Evolutionary conservation across 2,797 vertebrate genomes (phyloP), one percentile per base, ranked within the genome.

Genomic region (Lycodopsis pacificus): DNA sequence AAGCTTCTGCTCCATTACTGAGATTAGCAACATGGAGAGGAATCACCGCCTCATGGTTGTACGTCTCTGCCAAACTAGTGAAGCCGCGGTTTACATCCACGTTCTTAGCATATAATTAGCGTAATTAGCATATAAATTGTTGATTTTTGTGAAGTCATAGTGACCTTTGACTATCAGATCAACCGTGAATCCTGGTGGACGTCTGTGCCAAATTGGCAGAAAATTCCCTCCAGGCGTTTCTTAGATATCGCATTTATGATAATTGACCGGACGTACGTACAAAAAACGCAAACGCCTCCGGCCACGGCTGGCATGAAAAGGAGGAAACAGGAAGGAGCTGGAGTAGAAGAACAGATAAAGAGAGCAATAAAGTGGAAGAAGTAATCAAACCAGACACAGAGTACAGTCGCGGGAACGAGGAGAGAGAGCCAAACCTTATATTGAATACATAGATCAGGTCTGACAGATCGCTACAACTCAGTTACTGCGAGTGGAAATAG

Each of bases 391-490:
- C 42, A 74, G 80, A 83, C 72, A 86, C 54, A 83, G 76, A 85
- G 71, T 38, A 79, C 74, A 85, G 61, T 25, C 36, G 56, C 77
- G 11, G 40, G 44, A 77, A 77, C 65, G 63, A 15, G 19, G 44
- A 66, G 69, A 71, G 53, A 77, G 76, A 79, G 82, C 72, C 77
- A 80, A 76, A 68, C 42, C 53, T 65, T 80, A 86, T 86, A 92
- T 90, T 91, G 82, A 85, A 88, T 64, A 78, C 87, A 90, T 93
- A 92, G 80, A 93, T 93, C 88, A 91, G 83, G 49, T 20, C 82
- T 83, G 93, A 89, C 91, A 91, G 88, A 84, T 88, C 93, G 82
- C 86, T 77, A 71, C 94, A 92, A 92, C 77, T 93, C 82, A 88
- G 67, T 87, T 80, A 77, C 72, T 73, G 75, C 71, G 74, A 51